Percentiles rank a stretch among this genome's conserved stretches.
phyloP scores from a whole-genome alignment of 2,888 invertebrate genomes.

The Papilio elwesi region DNA sequence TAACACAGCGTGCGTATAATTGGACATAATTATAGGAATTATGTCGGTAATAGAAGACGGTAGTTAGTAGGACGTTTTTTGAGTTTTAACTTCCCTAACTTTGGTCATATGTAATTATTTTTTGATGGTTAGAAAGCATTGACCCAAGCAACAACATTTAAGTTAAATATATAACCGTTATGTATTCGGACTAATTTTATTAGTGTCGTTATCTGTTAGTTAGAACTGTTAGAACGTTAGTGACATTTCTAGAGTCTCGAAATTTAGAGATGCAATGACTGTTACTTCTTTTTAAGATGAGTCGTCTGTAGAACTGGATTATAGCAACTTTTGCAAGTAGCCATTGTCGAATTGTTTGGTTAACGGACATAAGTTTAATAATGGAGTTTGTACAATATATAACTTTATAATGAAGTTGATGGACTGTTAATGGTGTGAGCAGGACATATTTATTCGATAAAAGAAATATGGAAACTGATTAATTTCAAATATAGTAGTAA shows the following conservation, averaged over 20 bases:
- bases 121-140: conserved; percentile 5
- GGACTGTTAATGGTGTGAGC: too few species aligned
- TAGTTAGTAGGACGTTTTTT: not conserved
- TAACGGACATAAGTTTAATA: too few species aligned
- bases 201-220: not conserved
- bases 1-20: conserved; percentile 12
- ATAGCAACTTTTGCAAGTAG: too few species aligned
- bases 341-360: too few species aligned
- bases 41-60: not conserved
- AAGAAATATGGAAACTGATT: too few species aligned
- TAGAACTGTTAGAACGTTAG: too few species aligned
- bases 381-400: too few species aligned
- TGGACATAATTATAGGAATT: conserved; percentile 25
- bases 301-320: too few species aligned
- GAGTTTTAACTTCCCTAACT: not conserved
- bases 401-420: too few species aligned
- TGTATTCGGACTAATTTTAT: not conserved
- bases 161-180: not conserved
- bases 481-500: too few species aligned
- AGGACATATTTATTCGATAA: too few species aligned
- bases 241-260: not conserved
- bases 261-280: not conserved
- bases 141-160: not conserved
- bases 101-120: conserved; percentile 26
- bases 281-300: too few species aligned